Percentiles rank a stretch among this genome's conserved stretches.
phyloP scores from a whole-genome alignment of 1,140 invertebrate genomes.

The Pogonus chalceus region DNA sequence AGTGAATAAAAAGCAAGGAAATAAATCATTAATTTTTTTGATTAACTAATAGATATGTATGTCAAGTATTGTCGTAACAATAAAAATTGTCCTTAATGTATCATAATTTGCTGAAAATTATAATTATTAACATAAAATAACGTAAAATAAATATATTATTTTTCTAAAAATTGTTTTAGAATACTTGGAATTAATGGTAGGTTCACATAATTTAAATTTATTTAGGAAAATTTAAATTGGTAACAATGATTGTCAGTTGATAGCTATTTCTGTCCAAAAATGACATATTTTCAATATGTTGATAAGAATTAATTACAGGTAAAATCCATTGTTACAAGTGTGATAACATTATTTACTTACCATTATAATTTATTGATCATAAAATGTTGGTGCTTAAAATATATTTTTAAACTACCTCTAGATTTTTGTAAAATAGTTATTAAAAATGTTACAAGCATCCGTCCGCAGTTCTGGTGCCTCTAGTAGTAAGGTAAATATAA shows the following conservation, averaged over 20 bases:
- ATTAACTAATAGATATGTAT: no score
- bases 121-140: no score
- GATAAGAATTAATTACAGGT: background rate
- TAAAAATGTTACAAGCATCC: background rate
- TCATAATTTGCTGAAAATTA: no score
- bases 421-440: background rate
- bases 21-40: no score
- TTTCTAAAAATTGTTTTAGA: no score
- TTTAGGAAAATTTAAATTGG: no score
- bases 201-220: no score
- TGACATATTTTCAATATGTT: conserved; percentile 3
- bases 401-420: background rate
- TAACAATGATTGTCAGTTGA: background rate
- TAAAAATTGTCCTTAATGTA: no score
- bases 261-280: background rate
- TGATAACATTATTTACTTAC: background rate
- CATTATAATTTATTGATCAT: background rate
- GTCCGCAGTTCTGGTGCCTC: background rate
- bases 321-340: background rate
- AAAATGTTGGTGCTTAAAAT: background rate
- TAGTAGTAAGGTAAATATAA: background rate
- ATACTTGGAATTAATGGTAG: no score
- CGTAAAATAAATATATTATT: no score
- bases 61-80: no score
- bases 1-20: no score